These are phyloP conservation scores for Oncorhynchus nerka DNA, from an alignment of 2,113 vertebrate genomes.

Conservation along the genomic window DNA sequence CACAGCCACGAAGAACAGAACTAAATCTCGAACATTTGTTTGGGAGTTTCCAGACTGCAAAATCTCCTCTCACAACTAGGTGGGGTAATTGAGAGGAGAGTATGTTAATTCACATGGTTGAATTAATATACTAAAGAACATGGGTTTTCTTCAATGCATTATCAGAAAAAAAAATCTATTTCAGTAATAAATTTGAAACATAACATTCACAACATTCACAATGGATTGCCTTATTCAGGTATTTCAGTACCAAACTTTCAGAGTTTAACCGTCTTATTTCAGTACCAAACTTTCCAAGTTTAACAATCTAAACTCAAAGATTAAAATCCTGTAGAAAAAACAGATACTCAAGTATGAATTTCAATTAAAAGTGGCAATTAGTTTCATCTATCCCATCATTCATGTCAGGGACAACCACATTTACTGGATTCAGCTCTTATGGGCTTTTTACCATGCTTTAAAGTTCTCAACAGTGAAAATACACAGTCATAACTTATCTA, in stretches of 20 bases:
- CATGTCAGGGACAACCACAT: conserved; percentile 48
- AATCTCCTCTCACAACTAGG: no score
- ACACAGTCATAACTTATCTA: conserved; percentile 19
- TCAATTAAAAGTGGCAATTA: conserved; percentile 49
- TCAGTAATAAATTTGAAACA: conserved; percentile 13
- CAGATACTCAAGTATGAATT: conserved; percentile 51
- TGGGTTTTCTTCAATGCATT: background rate
- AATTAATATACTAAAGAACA: background rate
- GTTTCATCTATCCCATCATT: conserved; percentile 52
- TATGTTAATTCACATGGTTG: background rate
- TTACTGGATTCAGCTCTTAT: conserved; percentile 60
- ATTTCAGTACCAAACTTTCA: conserved; percentile 59
- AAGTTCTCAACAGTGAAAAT: conserved; percentile 3
- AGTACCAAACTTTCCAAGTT: conserved; percentile 60
- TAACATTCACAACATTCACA: conserved; percentile 50
- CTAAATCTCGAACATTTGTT: background rate
- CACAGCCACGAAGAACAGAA: background rate
- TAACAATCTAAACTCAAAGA: conserved; percentile 54
- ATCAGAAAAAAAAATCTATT: conserved; percentile 4
- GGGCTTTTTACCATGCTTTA: conserved; percentile 30
- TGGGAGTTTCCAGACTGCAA: conserved; percentile 5
- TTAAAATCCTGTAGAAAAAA: conserved; percentile 46
- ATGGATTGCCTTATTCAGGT: conserved; percentile 44
- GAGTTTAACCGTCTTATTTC: conserved; percentile 33
- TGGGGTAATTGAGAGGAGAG: background rate